These are phyloP conservation scores for Amazona ochrocephala DNA, from an alignment of 2,797 vertebrate species.

Conservation along the genomic window DNA sequence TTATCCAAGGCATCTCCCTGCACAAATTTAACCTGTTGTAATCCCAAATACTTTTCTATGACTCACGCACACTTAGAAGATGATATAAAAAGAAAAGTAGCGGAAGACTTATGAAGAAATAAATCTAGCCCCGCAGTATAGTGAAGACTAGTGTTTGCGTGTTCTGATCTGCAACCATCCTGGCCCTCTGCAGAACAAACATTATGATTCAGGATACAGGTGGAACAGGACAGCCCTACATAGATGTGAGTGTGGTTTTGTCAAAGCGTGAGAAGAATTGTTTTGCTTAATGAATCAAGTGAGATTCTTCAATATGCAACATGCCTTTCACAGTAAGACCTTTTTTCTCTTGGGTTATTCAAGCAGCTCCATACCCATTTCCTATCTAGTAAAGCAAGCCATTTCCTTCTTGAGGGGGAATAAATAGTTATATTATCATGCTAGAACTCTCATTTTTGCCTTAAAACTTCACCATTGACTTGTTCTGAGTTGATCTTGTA, in stretches of 20 bases:
- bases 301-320: rapidly evolving
- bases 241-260: not conserved
- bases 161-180: not conserved
- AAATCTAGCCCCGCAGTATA: too few relatives aligned
- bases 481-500: not conserved
- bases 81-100: not conserved
- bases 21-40: not conserved
- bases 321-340: not conserved
- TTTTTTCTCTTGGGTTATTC: not conserved
- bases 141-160: too few relatives aligned
- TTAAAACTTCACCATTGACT: not conserved
- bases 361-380: not conserved
- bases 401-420: not conserved
- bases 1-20: not conserved
- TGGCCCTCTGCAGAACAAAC: rapidly evolving
- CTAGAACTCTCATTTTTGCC: not conserved
- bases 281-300: not conserved
- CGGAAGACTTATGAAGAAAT: not conserved
- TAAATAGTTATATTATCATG: not conserved
- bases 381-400: not conserved
- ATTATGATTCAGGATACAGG: rapidly evolving
- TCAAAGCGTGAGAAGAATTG: not conserved
- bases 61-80: not conserved
- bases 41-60: not conserved
- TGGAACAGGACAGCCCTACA: not conserved